These are phyloP conservation scores for Miniopterus natalensis DNA, from an alignment of 2,113 vertebrate species.

Conservation along the genomic window DNA sequence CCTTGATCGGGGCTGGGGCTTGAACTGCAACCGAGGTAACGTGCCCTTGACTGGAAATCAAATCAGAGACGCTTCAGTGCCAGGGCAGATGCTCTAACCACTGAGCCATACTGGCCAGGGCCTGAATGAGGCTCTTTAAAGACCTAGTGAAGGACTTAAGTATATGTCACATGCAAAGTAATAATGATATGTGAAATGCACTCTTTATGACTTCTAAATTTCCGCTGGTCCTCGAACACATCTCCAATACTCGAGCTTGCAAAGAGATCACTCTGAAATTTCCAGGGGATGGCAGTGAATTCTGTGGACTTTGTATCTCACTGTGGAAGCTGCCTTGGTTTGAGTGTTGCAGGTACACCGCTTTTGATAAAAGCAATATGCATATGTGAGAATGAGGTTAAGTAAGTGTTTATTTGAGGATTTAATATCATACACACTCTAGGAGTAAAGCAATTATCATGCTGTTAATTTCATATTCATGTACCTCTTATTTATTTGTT, in stretches of 20 bases:
- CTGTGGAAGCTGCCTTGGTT: constrained; percentile 45
- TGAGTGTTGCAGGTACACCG: constrained; percentile 47
- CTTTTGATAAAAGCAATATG: constrained; percentile 74
- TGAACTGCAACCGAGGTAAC: no score
- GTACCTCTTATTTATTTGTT: constrained; percentile 79
- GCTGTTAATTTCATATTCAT: constrained; percentile 80
- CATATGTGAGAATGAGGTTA: constrained; percentile 77
- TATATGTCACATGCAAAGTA: constrained; percentile 58
- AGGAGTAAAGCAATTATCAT: constrained; percentile 75
- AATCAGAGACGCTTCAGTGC: no score
- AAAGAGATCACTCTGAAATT: constrained; percentile 50
- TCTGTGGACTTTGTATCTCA: background rate
- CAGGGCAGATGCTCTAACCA: no score
- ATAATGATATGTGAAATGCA: constrained; percentile 36
- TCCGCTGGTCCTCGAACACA: background rate
- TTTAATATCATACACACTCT: constrained; percentile 65
- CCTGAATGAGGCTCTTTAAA: constrained; percentile 66
- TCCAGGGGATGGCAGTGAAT: background rate
- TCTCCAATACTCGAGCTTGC: background rate
- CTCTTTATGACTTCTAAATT: constrained; percentile 47
- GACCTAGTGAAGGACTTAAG: constrained; percentile 73
- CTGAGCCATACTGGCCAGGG: background rate
- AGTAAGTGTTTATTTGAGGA: constrained; percentile 77
- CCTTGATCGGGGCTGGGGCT: no score
- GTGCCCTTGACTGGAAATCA: no score